Conservation (phyloP, 2,113 vertebrate genomes). For the Macaca mulatta region DNA sequence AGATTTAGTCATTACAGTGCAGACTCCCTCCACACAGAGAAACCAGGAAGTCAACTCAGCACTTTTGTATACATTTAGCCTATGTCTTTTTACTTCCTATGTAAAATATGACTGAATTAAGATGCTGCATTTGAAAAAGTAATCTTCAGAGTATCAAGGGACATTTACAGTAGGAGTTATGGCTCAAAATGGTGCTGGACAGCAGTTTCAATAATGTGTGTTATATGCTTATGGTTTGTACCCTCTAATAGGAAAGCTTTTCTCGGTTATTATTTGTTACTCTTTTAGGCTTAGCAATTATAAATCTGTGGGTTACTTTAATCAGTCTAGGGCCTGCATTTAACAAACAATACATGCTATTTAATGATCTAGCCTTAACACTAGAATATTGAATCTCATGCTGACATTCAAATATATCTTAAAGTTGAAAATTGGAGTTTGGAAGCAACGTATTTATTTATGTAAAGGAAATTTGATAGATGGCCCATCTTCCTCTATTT, state of each 20-base stretch:
- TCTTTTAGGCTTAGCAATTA: neutral
- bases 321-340: neutral
- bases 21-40: too few relatives aligned
- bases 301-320: neutral
- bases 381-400: neutral
- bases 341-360: neutral
- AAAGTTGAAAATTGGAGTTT: neutral
- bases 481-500: neutral
- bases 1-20: neutral
- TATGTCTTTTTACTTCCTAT: neutral
- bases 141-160: neutral
- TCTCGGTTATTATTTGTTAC: neutral
- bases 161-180: constrained; percentile 32
- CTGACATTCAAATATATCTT: neutral
- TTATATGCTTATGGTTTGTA: neutral
- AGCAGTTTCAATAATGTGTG: neutral
- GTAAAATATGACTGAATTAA: constrained; percentile 34
- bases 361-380: neutral
- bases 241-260: neutral
- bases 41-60: neutral
- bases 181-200: neutral
- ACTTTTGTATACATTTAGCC: neutral
- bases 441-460: neutral
- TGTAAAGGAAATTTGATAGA: neutral
- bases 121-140: neutral